Percentiles rank a stretch among this genome's conserved stretches.
phyloP scores from a whole-genome alignment of 2,888 invertebrate species.

The Ectemnius continuus region DNA sequence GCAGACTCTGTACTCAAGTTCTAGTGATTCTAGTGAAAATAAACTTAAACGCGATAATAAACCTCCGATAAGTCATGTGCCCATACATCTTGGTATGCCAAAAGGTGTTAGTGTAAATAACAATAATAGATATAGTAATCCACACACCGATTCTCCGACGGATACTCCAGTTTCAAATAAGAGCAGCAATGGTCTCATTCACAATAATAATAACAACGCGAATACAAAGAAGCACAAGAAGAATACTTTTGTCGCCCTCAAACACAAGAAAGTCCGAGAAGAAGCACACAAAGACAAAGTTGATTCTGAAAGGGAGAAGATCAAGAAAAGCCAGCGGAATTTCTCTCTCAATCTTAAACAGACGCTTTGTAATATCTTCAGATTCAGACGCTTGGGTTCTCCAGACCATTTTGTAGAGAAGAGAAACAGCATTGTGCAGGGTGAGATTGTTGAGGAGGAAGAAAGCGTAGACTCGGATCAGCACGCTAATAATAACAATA shows the following conservation, averaged over 20 bases:
- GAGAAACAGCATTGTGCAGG: conserved; percentile 73
- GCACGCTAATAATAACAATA: conserved; percentile 71
- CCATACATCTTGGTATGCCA: conserved; percentile 71
- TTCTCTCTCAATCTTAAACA: conserved; percentile 89
- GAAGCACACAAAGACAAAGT: conserved; percentile 70
- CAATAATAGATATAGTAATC: conserved; percentile 76
- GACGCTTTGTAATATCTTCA: conserved; percentile 91
- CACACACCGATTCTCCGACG: conserved; percentile 76
- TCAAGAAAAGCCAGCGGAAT: conserved; percentile 83
- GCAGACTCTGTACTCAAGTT: conserved; percentile 89
- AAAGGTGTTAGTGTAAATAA: conserved; percentile 77
- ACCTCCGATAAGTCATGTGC: conserved; percentile 56
- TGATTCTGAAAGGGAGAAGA: conserved; percentile 78
- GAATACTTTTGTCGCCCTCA: conserved; percentile 81
- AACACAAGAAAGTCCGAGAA: conserved; percentile 79
- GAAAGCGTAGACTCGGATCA: conserved; percentile 68
- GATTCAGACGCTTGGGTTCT: conserved; percentile 82
- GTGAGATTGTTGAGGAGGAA: conserved; percentile 74
- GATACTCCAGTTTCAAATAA: conserved; percentile 78
- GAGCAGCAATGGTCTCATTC: conserved; percentile 77
- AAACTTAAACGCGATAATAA: conserved; percentile 77
- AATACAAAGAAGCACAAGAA: conserved; percentile 82
- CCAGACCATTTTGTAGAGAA: conserved; percentile 78
- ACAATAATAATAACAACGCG: conserved; percentile 80
- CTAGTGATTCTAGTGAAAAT: conserved; percentile 83